A percentile compares a stretch with the other conserved stretches of the same genome.
These are phyloP conservation scores for Megaceryle alcyon DNA, from an alignment of 2,797 vertebrate genomes.

Conservation along the genomic window DNA sequence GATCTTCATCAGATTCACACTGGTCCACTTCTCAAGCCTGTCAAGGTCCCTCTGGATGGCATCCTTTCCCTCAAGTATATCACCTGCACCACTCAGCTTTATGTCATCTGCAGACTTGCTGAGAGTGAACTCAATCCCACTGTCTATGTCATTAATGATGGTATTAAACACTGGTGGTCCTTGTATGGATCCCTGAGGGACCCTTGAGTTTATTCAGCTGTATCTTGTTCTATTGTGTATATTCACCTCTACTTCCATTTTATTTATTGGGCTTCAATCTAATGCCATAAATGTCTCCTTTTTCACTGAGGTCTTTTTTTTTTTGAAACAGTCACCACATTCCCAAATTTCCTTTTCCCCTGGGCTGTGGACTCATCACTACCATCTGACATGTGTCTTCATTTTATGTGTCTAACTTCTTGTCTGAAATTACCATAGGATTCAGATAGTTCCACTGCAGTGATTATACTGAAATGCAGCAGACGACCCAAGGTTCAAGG, in stretches of 20 bases:
- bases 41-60: not conserved
- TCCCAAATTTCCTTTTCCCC: not conserved
- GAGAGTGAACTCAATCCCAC: not conserved
- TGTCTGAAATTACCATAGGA: not conserved
- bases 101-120: not conserved
- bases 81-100: not conserved
- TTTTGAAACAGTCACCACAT: not conserved
- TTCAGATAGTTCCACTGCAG: not conserved
- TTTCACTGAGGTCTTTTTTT: not conserved
- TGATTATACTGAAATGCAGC: not conserved
- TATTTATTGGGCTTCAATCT: not conserved
- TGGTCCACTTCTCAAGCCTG: not conserved
- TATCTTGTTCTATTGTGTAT: not conserved
- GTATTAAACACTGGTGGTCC: not conserved
- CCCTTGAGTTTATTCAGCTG: not conserved
- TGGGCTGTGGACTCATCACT: not conserved
- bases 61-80: not conserved
- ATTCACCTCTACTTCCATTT: not conserved
- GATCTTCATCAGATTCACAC: not conserved
- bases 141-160: not conserved
- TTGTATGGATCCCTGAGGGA: not conserved
- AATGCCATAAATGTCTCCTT: not conserved
- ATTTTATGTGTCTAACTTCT: not conserved
- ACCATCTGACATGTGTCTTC: not conserved
- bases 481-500: not conserved